A percentile compares a stretch with the other conserved stretches of the same genome.
Evolutionary conservation across 2,797 vertebrate genomes (phyloP).

Genomic region (Peromyscus melanophrys): DNA sequence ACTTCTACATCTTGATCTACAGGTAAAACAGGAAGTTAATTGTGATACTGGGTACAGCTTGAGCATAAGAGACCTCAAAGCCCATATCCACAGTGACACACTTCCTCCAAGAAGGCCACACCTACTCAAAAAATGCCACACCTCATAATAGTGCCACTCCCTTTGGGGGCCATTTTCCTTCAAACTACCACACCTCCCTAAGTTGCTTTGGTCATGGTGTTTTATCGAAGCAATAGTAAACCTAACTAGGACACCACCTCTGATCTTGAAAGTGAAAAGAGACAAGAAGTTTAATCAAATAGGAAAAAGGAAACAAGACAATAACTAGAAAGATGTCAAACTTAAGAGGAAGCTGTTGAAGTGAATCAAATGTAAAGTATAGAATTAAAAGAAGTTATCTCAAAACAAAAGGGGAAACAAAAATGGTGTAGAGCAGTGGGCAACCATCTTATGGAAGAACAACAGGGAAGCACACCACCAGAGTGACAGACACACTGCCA

Average conservation of each 20-base stretch:
- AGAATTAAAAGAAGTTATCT: neutral
- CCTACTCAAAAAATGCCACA: neutral
- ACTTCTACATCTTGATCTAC: neutral
- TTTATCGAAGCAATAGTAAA: neutral
- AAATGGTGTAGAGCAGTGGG: neutral
- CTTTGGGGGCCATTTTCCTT: neutral
- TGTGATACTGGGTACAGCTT: neutral
- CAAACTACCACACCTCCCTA: neutral
- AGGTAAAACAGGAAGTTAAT: neutral
- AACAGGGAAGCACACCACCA: neutral
- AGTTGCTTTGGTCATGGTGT: neutral
- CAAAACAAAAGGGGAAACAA: neutral
- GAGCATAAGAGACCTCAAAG: neutral
- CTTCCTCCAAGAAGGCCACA: neutral
- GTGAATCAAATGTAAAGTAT: neutral
- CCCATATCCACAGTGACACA: neutral
- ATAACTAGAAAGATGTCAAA: neutral
- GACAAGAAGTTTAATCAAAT: neutral
- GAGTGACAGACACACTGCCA: neutral
- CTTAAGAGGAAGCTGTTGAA: neutral
- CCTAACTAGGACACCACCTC: neutral
- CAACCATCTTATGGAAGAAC: neutral
- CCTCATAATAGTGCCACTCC: neutral
- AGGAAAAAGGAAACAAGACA: neutral
- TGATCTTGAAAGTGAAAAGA: neutral